phyloP scores from a whole-genome alignment of 2,888 invertebrate species.

The Odontomyia ornata region DNA sequence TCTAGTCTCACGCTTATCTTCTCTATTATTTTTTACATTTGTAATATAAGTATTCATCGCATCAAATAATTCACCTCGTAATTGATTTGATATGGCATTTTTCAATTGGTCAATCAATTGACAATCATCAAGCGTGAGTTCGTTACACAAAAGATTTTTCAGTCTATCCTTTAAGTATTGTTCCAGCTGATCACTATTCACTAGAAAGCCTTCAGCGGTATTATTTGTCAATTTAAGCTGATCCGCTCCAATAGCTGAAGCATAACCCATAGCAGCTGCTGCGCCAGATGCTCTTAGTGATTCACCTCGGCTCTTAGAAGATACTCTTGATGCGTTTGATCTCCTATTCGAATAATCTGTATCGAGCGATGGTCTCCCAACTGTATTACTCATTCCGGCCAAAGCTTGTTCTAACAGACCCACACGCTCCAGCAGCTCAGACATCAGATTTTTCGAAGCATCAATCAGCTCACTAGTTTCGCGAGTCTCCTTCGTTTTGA shows the following conservation, averaged over 20 bases:
- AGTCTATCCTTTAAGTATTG: neutral
- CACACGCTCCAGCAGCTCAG: constrained; percentile 1
- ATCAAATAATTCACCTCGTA: neutral
- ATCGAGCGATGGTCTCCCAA: neutral
- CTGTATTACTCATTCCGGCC: neutral
- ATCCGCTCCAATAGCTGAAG: neutral
- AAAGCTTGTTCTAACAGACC: neutral
- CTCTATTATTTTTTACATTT: neutral
- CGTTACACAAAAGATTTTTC: neutral
- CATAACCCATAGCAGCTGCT: neutral
- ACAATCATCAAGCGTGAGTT: neutral
- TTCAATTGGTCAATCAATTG: neutral
- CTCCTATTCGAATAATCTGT: neutral
- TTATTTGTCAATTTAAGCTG: neutral
- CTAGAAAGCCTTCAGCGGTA: neutral
- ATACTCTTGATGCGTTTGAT: neutral
- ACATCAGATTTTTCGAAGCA: neutral
- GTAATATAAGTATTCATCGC: neutral
- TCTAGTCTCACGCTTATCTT: neutral
- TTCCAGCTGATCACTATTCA: neutral
- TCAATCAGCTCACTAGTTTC: neutral
- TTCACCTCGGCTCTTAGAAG: neutral
- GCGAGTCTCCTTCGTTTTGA: neutral
- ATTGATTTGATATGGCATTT: neutral
- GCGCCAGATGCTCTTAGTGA: neutral